Percentiles rank a stretch among this genome's conserved stretches.
These are phyloP conservation scores for Fragum sueziense DNA, from an alignment of 2,888 invertebrate species.

Conservation along the genomic window DNA sequence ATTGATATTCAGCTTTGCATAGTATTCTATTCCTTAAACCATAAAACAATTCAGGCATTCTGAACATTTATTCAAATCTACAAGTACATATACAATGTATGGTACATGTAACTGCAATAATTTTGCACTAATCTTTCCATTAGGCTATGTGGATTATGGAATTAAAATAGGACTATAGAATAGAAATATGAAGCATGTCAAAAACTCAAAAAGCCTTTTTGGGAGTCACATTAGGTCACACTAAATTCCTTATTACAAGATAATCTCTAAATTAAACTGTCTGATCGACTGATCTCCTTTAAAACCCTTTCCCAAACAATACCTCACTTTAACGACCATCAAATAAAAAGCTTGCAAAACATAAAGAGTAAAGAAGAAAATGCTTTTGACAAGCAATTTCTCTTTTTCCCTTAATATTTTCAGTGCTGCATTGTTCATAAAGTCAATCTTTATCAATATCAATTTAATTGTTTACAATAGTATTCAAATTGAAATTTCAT, in stretches of 20 bases:
- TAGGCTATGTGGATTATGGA: too few relatives aligned
- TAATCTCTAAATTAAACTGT: background rate
- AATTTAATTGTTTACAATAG: too few relatives aligned
- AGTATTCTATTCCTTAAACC: too few relatives aligned
- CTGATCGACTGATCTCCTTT: background rate
- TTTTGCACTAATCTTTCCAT: too few relatives aligned
- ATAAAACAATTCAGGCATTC: too few relatives aligned
- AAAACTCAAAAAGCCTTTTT: background rate
- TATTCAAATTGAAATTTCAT: too few relatives aligned
- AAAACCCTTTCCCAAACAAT: background rate
- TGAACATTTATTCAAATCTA: too few relatives aligned
- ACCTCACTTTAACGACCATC: background rate
- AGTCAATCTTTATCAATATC: background rate
- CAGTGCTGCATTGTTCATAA: background rate
- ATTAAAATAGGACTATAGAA: too few relatives aligned
- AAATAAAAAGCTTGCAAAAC: background rate
- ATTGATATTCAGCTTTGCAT: too few relatives aligned
- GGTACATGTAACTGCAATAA: too few relatives aligned
- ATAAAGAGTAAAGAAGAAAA: background rate
- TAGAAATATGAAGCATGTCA: too few relatives aligned
- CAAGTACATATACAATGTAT: too few relatives aligned
- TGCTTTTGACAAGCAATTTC: background rate
- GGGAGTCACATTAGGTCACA: background rate
- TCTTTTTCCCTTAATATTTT: background rate
- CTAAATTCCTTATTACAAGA: background rate